phyloP scores from a whole-genome alignment of 2,888 invertebrate species.

The Stomorhina lunata region DNA sequence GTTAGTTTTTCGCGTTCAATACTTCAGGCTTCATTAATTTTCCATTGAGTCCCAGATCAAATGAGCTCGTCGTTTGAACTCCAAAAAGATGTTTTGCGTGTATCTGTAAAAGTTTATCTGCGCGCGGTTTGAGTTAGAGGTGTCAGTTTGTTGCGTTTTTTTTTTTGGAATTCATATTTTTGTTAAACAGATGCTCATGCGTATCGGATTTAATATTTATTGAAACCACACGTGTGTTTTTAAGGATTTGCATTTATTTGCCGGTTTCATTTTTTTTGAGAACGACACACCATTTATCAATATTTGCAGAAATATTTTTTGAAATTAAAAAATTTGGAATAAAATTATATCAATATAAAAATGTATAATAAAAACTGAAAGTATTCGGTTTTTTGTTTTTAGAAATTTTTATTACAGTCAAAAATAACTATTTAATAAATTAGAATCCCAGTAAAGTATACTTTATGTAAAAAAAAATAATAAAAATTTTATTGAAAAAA shows the following conservation, averaged over 20 bases:
- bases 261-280: not conserved
- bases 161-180: not conserved
- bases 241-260: not conserved
- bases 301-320: constrained; percentile 8
- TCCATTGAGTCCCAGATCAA: constrained; percentile 35
- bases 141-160: constrained; percentile 15
- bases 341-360: constrained; percentile 1
- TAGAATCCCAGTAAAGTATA: no score
- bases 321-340: not conserved
- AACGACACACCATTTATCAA: constrained; percentile 21
- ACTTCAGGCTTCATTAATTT: constrained; percentile 56
- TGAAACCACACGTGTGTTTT: constrained; percentile 45
- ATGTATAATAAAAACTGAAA: no score
- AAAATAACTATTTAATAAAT: no score
- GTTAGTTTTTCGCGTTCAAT: not conserved
- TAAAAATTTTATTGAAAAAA: no score
- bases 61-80: not conserved
- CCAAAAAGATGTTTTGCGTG: not conserved
- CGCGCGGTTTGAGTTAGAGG: constrained; percentile 35
- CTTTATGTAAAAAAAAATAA: no score
- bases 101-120: not conserved
- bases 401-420: no score
- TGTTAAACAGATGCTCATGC: constrained; percentile 60
- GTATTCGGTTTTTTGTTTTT: no score
- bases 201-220: constrained; percentile 58